Base-by-base conservation (phyloP, 1,140 invertebrate species). In the Papilio helenus region DNA sequence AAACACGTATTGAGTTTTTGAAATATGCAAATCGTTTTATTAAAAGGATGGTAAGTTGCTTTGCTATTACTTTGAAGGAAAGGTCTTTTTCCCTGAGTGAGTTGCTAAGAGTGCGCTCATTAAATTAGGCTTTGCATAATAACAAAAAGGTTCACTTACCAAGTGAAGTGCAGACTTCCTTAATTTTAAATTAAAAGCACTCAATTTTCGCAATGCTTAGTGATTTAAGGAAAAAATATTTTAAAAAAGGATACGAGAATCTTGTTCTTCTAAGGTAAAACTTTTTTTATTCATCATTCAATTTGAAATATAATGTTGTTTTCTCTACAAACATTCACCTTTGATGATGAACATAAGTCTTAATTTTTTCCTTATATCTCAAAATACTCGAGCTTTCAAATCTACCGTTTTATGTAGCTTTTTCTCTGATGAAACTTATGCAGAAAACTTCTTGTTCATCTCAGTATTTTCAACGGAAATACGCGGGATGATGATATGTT, bases 181-280 rank as follows among this genome's bases (percentile, higher is more conserved):
- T 42, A 42, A 73, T 73, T 73, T 46, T n/a, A 44, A 73, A 73
- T 73, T 73, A 73, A 73, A 49, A 73, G 42, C 72, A 44, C 72
- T 44, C 42, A 46, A 72, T 42, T 42, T 72, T 72, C 46, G 18
- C 72, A 20, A 44, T 7, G n/a, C 42, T 46, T 34, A n/a, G 68
- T n/a, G 68, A 71, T 71, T 39, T 71, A 26, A 71, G 16, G 68
- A n/a, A 71, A 71, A 26, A 61, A 29, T 61, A 4, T 26, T 23
- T 23, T 8, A 46, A 58, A 58, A n/a, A 58, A 14, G 12, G 3
- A 26, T 23, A 29, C 23, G 20, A 12, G 12, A 61, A 26, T 14
- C 58, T 61, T 26, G 12, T 61, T 61, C n/a, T n/a, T n/a, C n/a
- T 61, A 61, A 61, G n/a, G 51, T 29, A 61, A 26, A 14, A 39